Evolutionary conservation across 2,888 invertebrate species (phyloP), one percentile per base, ranked within the genome.

Genomic region (Tetanocera ferruginea): DNA sequence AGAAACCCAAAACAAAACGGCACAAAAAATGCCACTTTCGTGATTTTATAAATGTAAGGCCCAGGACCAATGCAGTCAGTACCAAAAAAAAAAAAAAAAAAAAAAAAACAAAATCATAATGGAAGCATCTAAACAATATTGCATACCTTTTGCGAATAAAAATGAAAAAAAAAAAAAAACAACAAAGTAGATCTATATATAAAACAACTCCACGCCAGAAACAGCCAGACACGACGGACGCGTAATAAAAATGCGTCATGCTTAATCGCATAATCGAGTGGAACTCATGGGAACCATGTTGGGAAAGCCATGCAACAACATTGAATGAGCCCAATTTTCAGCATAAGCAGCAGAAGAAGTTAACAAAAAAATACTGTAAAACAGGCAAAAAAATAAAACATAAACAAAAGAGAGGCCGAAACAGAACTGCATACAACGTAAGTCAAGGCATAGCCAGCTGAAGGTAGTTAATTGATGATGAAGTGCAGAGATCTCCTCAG

Each of bases 241-340:
- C 57, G 76, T 76, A 79, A 77, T 76, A 82, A 80, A 82, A 81
- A 83, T 81, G 79, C 82, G 82, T 83, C 83, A 84, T 83, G 82
- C 83, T 80, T 83, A 84, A 84, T 84, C 84, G 83, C 80, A 83
- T 84, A 84, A 84, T 84, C 84, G 83, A 83, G 84, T 84, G 83
- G 80, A 84, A 83, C 83, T 82, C 78, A 82, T 83, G 81, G 79
- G 77, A 80, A 71, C 73, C 78, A 60, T 78, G 69, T 66, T 76
- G 64, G 73, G 11, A 25, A 72, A 72, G 62, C 70, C 60, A n/a
- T 28, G 19, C 11, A 43, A n/a, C 34, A 23, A 11, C 60, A 60
- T 8, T 43, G 28, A 62, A 62, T 31, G 31, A n/a, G 64, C 28
- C 14, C 64, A 57, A 57, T 64, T 34, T 64, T 64, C 28, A 64